Evolutionary conservation across 2,113 vertebrate genomes (phyloP).

Genomic region (Clinocottus analis): DNA sequence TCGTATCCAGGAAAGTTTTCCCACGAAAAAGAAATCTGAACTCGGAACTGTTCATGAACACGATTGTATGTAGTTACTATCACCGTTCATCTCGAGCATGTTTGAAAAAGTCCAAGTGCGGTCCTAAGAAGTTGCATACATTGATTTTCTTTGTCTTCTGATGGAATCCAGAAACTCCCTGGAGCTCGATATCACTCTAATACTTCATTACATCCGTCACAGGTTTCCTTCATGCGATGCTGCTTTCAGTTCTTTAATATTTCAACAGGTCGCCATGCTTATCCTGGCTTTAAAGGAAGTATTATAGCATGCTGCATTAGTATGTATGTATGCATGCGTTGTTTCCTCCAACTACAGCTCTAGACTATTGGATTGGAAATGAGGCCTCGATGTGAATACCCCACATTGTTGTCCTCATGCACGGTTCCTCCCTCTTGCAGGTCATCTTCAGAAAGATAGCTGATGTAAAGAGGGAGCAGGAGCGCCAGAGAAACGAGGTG

Average conservation of each 20-base stretch:
- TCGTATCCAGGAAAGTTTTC: background rate
- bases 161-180: background rate
- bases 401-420: conserved; percentile 12
- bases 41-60: background rate
- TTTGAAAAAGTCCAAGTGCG: background rate
- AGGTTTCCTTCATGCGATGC: conserved; percentile 25
- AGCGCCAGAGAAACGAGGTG: conserved; percentile 93
- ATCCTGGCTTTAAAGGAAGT: conserved; percentile 33
- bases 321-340: conserved; percentile 7
- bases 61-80: background rate
- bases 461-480: conserved; percentile 95
- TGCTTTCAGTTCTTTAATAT: conserved; percentile 60
- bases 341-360: conserved; percentile 6
- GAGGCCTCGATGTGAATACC: background rate
- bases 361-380: background rate
- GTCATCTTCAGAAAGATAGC: conserved; percentile 97
- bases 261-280: conserved; percentile 39
- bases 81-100: background rate
- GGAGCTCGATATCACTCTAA: background rate
- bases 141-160: conserved; percentile 13
- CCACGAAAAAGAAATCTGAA: background rate
- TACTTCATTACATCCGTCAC: conserved; percentile 53
- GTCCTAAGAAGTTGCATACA: background rate
- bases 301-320: too few species aligned
- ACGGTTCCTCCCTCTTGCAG: conserved; percentile 75